These are phyloP conservation scores for Coccyzus lansbergi DNA, from an alignment of 2,797 vertebrate genomes.

Conservation along the genomic window DNA sequence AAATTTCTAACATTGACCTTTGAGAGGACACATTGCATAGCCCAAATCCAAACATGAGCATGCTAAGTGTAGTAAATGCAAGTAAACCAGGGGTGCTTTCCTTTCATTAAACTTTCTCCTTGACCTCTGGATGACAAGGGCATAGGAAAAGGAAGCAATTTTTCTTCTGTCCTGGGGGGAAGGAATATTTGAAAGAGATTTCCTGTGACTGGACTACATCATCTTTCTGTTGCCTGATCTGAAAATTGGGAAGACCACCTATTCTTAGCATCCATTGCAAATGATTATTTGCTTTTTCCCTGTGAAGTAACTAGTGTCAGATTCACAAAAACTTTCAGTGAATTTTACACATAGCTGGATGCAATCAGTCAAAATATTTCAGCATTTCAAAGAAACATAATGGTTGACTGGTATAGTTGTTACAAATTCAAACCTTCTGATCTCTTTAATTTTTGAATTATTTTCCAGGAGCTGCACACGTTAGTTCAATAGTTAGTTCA, in stretches of 20 bases:
- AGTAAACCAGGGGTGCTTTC: constrained; percentile 47
- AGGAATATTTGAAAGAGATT: constrained; percentile 60
- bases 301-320: background rate
- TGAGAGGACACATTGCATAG: background rate
- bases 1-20: constrained; percentile 9
- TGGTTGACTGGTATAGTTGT: background rate
- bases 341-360: background rate
- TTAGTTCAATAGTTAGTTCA: background rate
- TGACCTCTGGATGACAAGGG: constrained; percentile 61
- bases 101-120: constrained; percentile 56
- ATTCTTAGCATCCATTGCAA: background rate
- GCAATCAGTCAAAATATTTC: background rate
- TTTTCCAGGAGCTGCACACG: background rate
- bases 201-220: constrained; percentile 63
- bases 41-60: constrained; percentile 38
- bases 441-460: background rate
- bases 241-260: constrained; percentile 23
- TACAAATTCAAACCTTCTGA: background rate
- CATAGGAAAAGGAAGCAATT: constrained; percentile 70
- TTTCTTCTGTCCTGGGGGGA: constrained; percentile 63
- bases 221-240: constrained; percentile 26
- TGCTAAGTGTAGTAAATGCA: constrained; percentile 3
- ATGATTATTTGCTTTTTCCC: background rate
- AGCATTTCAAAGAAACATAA: background rate
- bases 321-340: background rate